phyloP scores from a whole-genome alignment of 2,113 vertebrate species.

The Salminus brasiliensis region DNA sequence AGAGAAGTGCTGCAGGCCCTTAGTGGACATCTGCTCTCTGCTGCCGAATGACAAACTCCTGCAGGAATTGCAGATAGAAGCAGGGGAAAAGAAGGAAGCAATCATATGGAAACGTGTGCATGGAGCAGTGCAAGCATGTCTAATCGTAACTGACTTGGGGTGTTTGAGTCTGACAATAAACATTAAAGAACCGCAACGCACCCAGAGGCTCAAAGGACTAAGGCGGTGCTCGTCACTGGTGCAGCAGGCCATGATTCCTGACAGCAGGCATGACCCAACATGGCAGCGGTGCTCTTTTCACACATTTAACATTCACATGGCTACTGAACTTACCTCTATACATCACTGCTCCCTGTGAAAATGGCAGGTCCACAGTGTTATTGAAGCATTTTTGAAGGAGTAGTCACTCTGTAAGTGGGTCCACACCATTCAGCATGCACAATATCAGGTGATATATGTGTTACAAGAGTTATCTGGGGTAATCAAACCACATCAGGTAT shows the following conservation, averaged over 20 bases:
- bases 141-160: conserved; percentile 13
- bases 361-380: neutral
- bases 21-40: neutral
- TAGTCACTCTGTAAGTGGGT: neutral
- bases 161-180: conserved; percentile 13
- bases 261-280: neutral
- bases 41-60: conserved; percentile 1
- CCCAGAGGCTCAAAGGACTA: neutral
- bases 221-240: neutral
- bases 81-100: neutral
- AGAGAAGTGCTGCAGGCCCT: neutral
- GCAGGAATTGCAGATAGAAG: neutral
- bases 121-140: neutral
- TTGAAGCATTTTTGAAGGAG: neutral
- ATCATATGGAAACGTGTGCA: conserved; percentile 7
- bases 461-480: neutral
- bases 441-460: neutral
- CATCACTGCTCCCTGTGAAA: neutral
- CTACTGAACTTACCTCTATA: neutral
- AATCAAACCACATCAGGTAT: no score
- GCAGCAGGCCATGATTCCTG: neutral
- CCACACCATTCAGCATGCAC: neutral
- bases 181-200: conserved; percentile 3
- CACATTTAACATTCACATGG: neutral
- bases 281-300: neutral